Base-by-base conservation (phyloP, 2,888 invertebrate genomes). In the Gibbula magus region DNA sequence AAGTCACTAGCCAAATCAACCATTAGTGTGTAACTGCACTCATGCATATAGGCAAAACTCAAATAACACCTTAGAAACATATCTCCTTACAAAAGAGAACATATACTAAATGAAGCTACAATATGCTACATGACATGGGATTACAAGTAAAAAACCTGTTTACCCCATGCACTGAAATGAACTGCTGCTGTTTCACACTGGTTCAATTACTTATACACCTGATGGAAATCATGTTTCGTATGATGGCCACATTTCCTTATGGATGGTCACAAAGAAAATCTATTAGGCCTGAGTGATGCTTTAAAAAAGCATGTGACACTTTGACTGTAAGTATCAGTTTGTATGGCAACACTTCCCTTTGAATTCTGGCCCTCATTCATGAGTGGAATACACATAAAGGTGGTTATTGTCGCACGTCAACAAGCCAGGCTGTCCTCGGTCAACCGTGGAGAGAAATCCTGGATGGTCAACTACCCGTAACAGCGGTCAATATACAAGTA, bases 321-420 rank as follows among this genome's bases (percentile, higher is more conserved):
- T 29, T 8, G 20, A 20, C 20, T 32, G 35, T 39, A 56, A 70
- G 70, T 39, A 70, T 32, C 70, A 70, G 35, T 39, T 35, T 25
- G 35, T 29, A 70, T 35, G 35, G 70, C 29, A 70, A 70, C 70
- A 70, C 35, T 70, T 70, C 39, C 45, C 70, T 70, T 70, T 70
- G 32, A 70, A 20, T 39, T 70, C 32, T 20, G 35, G 29, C 29
- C 70, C 10, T 35, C 70, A 70, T 10, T 35, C 35, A 39, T 70
- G 35, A 70, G 70, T 35, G 35, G n/a, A 13, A n/a, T 35, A 32
- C 20, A 18, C 70, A 35, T 2, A 20, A 35, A 35, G n/a, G 32
- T 35, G 16, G 39, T 70, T 70, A 39, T 70, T 70, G 39, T 32
- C 29, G 39, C 39, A 32, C 70, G 10, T 35, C 29, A 20, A 70